Percentiles rank a stretch among this genome's conserved stretches.
phyloP scores from a whole-genome alignment of 2,888 invertebrate genomes.

The Limnephilus marmoratus region DNA sequence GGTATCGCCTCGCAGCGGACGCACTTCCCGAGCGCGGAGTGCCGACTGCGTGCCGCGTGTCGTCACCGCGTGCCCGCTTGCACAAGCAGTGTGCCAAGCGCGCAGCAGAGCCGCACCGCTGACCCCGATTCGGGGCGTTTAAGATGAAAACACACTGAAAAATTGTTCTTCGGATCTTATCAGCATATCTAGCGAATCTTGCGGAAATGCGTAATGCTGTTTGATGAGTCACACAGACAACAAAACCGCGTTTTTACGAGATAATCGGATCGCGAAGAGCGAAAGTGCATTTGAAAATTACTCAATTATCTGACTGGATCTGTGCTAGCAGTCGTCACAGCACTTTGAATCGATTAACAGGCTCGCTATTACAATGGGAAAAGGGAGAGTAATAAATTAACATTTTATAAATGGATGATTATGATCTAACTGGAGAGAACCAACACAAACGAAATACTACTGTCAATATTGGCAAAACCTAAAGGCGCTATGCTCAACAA shows the following conservation, averaged over 20 bases:
- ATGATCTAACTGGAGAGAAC: not conserved
- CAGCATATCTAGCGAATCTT: slow-evolving; percentile 20
- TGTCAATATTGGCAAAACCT: not conserved
- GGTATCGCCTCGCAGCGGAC: slow-evolving; percentile 20
- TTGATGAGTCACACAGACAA: not conserved
- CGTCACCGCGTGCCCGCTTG: slow-evolving; percentile 46
- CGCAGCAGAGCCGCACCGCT: slow-evolving; percentile 41
- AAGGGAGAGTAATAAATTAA: not conserved
- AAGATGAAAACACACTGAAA: slow-evolving; percentile 39
- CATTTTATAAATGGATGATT: not conserved
- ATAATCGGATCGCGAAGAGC: not conserved
- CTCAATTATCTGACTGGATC: not conserved
- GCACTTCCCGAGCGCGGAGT: slow-evolving; percentile 39
- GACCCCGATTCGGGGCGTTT: slow-evolving; percentile 55
- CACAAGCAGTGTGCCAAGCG: slow-evolving; percentile 17
- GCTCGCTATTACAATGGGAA: not conserved
- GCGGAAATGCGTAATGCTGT: slow-evolving; percentile 16
- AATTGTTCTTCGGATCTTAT: slow-evolving; percentile 69
- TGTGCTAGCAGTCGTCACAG: not conserved
- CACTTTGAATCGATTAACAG: not conserved
- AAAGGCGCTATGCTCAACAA: no score
- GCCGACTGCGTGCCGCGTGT: slow-evolving; percentile 49
- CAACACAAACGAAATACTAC: not conserved
- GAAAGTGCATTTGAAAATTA: not conserved
- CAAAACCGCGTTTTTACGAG: not conserved